Base-by-base conservation (phyloP, 2,113 vertebrate species). In the Austrofundulus limnaeus region DNA sequence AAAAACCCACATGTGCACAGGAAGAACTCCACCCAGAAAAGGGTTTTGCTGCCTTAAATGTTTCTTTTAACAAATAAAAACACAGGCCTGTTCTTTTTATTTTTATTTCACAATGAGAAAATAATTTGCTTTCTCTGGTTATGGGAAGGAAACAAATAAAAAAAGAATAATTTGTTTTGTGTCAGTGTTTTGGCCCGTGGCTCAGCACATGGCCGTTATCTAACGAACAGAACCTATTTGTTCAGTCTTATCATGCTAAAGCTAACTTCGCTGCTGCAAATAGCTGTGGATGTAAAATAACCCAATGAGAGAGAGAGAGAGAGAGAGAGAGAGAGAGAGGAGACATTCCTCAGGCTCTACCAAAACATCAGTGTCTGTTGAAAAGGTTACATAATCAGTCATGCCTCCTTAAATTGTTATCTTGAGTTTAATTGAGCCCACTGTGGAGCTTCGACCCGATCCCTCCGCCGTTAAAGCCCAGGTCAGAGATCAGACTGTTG, bases 341-440 rank as follows among this genome's bases (percentile, higher is more conserved):
- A 41, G 61, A 86, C 81, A 87, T 89, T 87, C 88, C 80, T 67
- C 65, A 20, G 73, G 61, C 61, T 43, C 60, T 19, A 57, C 25
- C n/a, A 45, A 72, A 52, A 75, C 71, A 78, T 80, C 78, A 83
- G 78, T 57, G 69, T 75, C 70, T 51, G 48, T 53, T 28, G 23
- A 61, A 53, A 38, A 65, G 50, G 79, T 89, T 90, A 87, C 77
- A 81, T 85, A 89, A 91, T 77, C 55, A 75, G 72, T 74, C 77
- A 63, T 41, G 43, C 57, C 82, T 83, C 57, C 70, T 85, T 13
- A 86, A 82, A 89, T 83, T 86, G 80, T 90, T 86, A 84, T 82
- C 66, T 88, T 82, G 70, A 76, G 72, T 75, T 78, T 57, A 41
- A 74, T 70, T n/a, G 56, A 51, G 49, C 52, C 70, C 60, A 38